Base-by-base conservation (phyloP, 1,140 invertebrate species). In the Heliconius nattereri region DNA sequence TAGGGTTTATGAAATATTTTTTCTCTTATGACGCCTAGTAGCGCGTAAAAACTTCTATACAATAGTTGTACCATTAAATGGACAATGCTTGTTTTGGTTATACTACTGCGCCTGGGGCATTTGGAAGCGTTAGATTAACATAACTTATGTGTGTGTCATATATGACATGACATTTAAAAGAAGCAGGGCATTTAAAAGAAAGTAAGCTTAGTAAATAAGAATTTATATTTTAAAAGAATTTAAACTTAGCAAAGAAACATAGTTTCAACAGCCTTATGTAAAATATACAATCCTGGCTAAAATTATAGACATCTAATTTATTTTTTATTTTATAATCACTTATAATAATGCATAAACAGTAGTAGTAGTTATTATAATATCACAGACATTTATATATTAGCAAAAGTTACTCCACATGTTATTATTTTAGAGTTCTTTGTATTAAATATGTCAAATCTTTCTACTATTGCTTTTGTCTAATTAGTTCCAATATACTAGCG, bases 11-110 rank as follows among this genome's bases (percentile, higher is more conserved):
- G 19, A 52, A 52, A 52, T 20, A 52, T 29, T 66, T 29, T 66
- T 66, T 66, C 23, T 66, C 9, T 16, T 16, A 13, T 16, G 60
- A 29, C 29, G 13, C 9, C 3, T 66, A 7, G n/a, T 60, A 11
- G 20, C 9, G 3, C 2, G 54, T 29, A 66, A 29, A 66, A 66
- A 26, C 2, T 66, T 66, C 60, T 66, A 66, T 66, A 66, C 60
- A 66, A 29, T 66, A 66, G 5, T 26, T 29, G 26, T 66, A 66
- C 26, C 26, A 66, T 66, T 66, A 66, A 8, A 9, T 29, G 13
- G 60, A 66, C 60, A 66, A 66, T 66, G 60, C 60, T 66, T 66
- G 60, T 66, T 66, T 66, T 11, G 26, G 60, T 66, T 66, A 16
- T 29, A 66, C 23, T 66, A 66, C 26, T 66, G 26, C 60, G 6